These are phyloP conservation scores for Natrix natrix DNA, from an alignment of 2,797 vertebrate genomes.

Conservation along the genomic window DNA sequence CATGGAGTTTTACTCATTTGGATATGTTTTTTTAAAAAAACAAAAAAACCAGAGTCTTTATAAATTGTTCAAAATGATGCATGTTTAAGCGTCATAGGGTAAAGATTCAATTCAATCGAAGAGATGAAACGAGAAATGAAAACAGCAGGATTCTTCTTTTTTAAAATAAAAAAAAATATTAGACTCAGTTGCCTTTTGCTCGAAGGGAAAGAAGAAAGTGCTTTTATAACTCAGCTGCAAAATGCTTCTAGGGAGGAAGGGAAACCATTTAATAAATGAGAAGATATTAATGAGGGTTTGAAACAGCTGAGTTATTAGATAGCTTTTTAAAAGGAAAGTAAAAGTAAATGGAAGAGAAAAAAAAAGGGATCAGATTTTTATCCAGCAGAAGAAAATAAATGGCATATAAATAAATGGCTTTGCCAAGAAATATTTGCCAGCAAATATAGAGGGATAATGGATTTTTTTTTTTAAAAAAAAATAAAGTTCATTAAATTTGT, in stretches of 20 bases:
- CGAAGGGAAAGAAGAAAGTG: constrained; percentile 10
- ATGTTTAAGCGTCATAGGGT: neutral
- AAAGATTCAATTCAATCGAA: constrained; percentile 38
- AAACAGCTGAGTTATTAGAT: constrained; percentile 18
- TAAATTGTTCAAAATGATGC: constrained; percentile 26
- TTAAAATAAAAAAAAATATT: neutral
- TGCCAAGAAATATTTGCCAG: neutral
- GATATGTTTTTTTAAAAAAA: neutral
- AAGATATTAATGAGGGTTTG: constrained; percentile 17
- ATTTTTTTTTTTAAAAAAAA: neutral
- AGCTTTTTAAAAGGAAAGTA: neutral
- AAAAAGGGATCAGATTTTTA: constrained; percentile 11
- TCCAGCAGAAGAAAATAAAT: constrained; percentile 7
- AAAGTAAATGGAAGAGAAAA: neutral
- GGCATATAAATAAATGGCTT: neutral
- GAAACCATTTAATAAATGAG: constrained; percentile 26
- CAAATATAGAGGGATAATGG: neutral
- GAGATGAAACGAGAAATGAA: neutral
- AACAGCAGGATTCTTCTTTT: neutral
- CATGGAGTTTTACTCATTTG: constrained; percentile 8
- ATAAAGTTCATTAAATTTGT: constrained; percentile 1
- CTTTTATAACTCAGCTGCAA: constrained; percentile 23
- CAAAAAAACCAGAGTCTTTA: neutral
- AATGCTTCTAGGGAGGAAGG: constrained; percentile 12
- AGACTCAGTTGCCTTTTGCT: constrained; percentile 13